A percentile compares a stretch with the other conserved stretches of the same genome.
phyloP scores from a whole-genome alignment of 2,888 invertebrate genomes.

The Apamea epomidion region DNA sequence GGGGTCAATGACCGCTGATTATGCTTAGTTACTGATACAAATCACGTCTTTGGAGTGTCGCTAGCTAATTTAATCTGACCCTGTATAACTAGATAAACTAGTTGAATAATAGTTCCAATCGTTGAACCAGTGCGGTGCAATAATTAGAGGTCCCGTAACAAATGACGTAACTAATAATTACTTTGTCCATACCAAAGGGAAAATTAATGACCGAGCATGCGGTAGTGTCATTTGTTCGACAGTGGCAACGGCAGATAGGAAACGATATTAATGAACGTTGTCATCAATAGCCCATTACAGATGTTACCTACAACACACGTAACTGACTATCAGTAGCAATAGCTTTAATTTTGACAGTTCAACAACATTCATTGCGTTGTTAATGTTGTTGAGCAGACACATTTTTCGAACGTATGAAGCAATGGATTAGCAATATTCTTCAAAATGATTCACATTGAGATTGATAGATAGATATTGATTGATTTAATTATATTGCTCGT shows the following conservation, averaged over 20 bases:
- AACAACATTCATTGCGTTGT: too few species aligned
- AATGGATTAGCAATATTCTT: too few species aligned
- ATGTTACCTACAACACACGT: background rate
- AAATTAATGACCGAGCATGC: conserved; percentile 47
- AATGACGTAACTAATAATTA: conserved; percentile 35
- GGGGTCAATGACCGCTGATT: too few species aligned
- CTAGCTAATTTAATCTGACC: too few species aligned
- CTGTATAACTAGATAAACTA: background rate
- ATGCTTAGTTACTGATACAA: too few species aligned
- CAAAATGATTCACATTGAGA: too few species aligned
- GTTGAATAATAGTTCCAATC: background rate
- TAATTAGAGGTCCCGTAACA: conserved; percentile 17
- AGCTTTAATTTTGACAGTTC: too few species aligned
- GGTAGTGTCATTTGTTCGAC: conserved; percentile 51
- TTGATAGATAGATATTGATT: too few species aligned
- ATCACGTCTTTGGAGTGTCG: too few species aligned
- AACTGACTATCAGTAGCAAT: background rate
- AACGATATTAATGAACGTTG: conserved; percentile 58
- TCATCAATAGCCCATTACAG: conserved; percentile 63
- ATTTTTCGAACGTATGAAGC: too few species aligned
- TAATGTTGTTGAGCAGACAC: too few species aligned
- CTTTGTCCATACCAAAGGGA: conserved; percentile 33
- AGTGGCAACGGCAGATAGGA: conserved; percentile 40
- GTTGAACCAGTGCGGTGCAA: background rate
- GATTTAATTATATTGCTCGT: background rate